Evolutionary conservation across 2,113 vertebrate genomes (phyloP), one percentile per base, ranked within the genome.

Genomic region (Chrysemys picta): DNA sequence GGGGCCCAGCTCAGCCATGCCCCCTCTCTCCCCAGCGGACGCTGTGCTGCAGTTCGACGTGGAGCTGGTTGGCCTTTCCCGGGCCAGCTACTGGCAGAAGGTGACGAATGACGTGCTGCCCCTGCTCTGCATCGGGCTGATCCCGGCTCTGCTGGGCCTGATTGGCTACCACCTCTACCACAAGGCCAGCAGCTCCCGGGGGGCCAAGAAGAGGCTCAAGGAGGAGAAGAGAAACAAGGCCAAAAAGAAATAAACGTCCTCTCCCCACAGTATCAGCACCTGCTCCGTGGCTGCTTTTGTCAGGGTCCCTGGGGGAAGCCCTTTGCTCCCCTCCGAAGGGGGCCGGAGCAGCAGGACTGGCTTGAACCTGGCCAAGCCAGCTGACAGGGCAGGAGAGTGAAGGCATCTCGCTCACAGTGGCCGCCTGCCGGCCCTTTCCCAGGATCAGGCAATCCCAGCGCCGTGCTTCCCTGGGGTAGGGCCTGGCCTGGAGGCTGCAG

Each of bases 181-280:
- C 93, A 99, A 99, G 96, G 98, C 99, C 95, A 99, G 85, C 42
- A 96, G 96, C 24, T 98, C 99, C 95, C 98, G 97, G 89, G 93
- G 98, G 8, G 98, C 98, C 98, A 99, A 99, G 98, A 99, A 99
- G 98, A 99, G 99, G 97, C 97, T 98, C 83, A 99, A 99, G 96
- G 98, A 99, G 93, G 99, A 99, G 90, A 99, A 99, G 98, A 99
- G 99, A 98, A 99, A 98, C 98, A 99, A 99, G 98, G 98, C 98
- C 96, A 98, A 98, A 97, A 98, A 97, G 95, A 98, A 98, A 98
- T 98, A 98, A 97, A 98, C 87, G 8, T n/a, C 12, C 53, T 24
- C 85, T 4, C n/a, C 86, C 16, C 10, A 57, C 0, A 0, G 90
- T 50, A 76, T 38, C 72, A 13, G 2, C 1, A 52, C 16, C 65